These are phyloP conservation scores for Drosophila mulleri DNA, from an alignment of 2,888 invertebrate species.

Conservation along the genomic window DNA sequence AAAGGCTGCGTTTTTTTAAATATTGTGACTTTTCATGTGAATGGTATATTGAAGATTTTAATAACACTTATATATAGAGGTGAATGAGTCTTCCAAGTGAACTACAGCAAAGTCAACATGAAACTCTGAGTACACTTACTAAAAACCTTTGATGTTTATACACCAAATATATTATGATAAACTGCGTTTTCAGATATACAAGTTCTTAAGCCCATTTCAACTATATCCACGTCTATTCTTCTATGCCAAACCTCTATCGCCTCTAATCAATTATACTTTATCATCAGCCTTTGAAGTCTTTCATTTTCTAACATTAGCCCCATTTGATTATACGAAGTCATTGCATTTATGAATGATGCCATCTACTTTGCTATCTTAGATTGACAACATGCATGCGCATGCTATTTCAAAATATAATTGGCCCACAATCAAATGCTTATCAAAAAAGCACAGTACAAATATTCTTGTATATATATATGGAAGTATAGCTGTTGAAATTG, in stretches of 20 bases:
- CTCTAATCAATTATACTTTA: neutral
- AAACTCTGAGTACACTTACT: too few relatives aligned
- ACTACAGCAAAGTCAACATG: too few relatives aligned
- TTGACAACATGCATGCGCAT: neutral
- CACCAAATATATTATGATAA: too few relatives aligned
- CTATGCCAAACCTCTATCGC: neutral
- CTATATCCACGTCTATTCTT: neutral
- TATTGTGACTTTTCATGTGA: neutral
- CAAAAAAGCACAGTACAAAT: neutral
- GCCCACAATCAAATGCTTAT: slow-evolving; percentile 3
- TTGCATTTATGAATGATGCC: neutral
- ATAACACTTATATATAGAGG: neutral
- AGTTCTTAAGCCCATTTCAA: too few relatives aligned
- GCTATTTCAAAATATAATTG: slow-evolving; percentile 23
- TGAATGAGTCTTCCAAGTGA: too few relatives aligned
- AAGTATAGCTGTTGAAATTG: slow-evolving; percentile 23
- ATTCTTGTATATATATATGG: too few relatives aligned
- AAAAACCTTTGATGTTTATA: too few relatives aligned
- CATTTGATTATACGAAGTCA: neutral
- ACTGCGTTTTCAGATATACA: too few relatives aligned
- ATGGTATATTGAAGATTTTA: neutral
- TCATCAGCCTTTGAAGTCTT: too few relatives aligned
- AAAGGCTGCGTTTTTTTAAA: neutral
- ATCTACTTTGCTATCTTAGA: neutral
- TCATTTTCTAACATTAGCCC: neutral